Evolutionary conservation across 1,140 invertebrate species (phyloP).

Genomic region (Dendroctonus ponderosae): DNA sequence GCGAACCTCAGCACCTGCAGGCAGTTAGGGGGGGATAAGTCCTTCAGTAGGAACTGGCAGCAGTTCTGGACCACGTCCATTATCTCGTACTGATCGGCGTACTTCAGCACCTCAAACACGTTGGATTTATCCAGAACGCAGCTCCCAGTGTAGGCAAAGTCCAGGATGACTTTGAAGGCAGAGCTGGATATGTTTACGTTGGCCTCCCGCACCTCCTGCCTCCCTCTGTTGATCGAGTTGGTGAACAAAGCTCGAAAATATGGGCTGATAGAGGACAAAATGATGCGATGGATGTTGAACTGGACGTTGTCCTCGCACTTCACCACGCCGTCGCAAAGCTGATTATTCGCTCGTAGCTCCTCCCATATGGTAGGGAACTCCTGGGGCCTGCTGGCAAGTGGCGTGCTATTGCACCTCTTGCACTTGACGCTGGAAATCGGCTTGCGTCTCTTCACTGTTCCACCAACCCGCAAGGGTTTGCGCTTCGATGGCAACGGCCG

Average conservation of each 20-base stretch:
- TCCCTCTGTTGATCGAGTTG: conserved; percentile 58
- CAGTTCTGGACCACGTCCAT: conserved; percentile 64
- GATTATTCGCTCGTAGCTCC: conserved; percentile 59
- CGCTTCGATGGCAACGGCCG: neutral
- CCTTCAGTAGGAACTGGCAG: conserved; percentile 57
- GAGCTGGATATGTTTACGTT: conserved; percentile 54
- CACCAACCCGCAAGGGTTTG: neutral
- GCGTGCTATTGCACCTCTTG: neutral
- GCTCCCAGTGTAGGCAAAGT: conserved; percentile 66
- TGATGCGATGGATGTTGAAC: conserved; percentile 63
- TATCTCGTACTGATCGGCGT: conserved; percentile 65
- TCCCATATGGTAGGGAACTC: conserved; percentile 52
- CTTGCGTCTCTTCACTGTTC: neutral
- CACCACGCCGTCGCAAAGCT: conserved; percentile 61
- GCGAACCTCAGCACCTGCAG: conserved; percentile 69
- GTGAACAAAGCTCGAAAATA: conserved; percentile 67
- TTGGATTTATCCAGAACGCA: conserved; percentile 60
- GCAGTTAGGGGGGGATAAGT: conserved; percentile 53
- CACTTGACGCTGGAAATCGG: neutral
- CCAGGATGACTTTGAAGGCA: conserved; percentile 59
- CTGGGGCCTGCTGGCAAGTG: neutral
- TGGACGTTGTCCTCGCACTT: conserved; percentile 60
- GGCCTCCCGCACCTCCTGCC: conserved; percentile 55
- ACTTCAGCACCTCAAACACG: conserved; percentile 60
- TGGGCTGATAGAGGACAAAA: conserved; percentile 65